A percentile compares a stretch with the other conserved stretches of the same genome.
Conservation (phyloP, 2,113 vertebrate species). For the Agelaius phoeniceus region DNA sequence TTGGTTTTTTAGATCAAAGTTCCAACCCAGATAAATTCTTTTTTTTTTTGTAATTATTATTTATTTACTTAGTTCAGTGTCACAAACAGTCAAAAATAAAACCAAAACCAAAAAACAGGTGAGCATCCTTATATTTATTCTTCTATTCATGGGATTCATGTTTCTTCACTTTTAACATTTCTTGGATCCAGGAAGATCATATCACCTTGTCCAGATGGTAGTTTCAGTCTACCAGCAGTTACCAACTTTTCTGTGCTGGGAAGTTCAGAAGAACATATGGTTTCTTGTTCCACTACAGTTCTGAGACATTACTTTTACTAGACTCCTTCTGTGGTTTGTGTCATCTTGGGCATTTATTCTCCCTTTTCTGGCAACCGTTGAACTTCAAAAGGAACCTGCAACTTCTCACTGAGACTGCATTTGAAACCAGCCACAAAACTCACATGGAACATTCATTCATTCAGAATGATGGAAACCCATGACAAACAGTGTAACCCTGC, state of each 20-base stretch:
- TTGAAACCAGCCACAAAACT: slow-evolving; percentile 82
- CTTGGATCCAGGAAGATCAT: slow-evolving; percentile 50
- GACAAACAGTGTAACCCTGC: slow-evolving; percentile 77
- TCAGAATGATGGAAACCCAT: slow-evolving; percentile 79
- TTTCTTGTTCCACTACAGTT: slow-evolving; percentile 64
- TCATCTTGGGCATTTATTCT: slow-evolving; percentile 31
- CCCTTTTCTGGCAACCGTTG: slow-evolving; percentile 63
- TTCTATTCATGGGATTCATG: slow-evolving; percentile 51
- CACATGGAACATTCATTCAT: slow-evolving; percentile 76
- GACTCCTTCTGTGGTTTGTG: slow-evolving; percentile 59
- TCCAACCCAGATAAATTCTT: slow-evolving; percentile 45
- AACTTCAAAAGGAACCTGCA: slow-evolving; percentile 76
- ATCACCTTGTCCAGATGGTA: slow-evolving; percentile 48
- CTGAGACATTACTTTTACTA: slow-evolving; percentile 54
- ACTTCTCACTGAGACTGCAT: slow-evolving; percentile 77
- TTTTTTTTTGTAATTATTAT: slow-evolving; percentile 43
- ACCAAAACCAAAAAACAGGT: slow-evolving; percentile 20
- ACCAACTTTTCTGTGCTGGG: slow-evolving; percentile 48
- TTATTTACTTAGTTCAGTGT: slow-evolving; percentile 70
- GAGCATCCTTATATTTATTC: slow-evolving; percentile 55
- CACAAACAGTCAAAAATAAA: slow-evolving; percentile 64
- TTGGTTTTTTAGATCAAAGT: neutral
- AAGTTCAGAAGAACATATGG: slow-evolving; percentile 59
- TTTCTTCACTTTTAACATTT: slow-evolving; percentile 54
- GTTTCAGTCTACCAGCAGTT: slow-evolving; percentile 58